Evolutionary conservation across 2,113 vertebrate genomes (phyloP).

Genomic region (Gavialis gangeticus): DNA sequence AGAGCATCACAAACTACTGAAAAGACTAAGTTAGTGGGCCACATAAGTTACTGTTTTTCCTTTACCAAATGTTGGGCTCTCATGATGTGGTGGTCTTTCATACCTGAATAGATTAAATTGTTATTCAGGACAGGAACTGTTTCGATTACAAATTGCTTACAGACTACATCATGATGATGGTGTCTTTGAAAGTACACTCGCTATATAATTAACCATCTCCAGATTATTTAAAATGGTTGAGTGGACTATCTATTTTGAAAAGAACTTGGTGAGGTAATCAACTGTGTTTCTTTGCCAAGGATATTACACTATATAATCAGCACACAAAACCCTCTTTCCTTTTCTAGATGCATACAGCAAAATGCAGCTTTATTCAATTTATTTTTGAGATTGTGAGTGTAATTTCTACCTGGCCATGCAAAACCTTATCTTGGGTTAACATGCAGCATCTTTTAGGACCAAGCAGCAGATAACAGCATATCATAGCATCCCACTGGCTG

Average conservation of each 20-base stretch:
- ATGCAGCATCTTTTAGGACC: neutral
- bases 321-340: neutral
- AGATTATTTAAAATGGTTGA: neutral
- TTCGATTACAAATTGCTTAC: neutral
- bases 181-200: neutral
- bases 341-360: neutral
- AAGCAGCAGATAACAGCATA: neutral
- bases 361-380: neutral
- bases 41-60: neutral
- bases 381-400: neutral
- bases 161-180: neutral
- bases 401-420: neutral
- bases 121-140: neutral
- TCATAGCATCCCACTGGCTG: neutral
- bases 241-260: neutral
- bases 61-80: neutral
- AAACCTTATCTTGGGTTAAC: neutral
- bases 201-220: neutral
- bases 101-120: neutral
- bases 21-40: neutral
- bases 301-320: neutral
- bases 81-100: accelerated
- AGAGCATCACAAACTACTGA: neutral
- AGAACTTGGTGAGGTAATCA: neutral
- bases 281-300: neutral